Percentiles rank a stretch among this genome's conserved stretches.
phyloP scores from a whole-genome alignment of 2,113 vertebrate genomes.

The Brachionichthys hirsutus region DNA sequence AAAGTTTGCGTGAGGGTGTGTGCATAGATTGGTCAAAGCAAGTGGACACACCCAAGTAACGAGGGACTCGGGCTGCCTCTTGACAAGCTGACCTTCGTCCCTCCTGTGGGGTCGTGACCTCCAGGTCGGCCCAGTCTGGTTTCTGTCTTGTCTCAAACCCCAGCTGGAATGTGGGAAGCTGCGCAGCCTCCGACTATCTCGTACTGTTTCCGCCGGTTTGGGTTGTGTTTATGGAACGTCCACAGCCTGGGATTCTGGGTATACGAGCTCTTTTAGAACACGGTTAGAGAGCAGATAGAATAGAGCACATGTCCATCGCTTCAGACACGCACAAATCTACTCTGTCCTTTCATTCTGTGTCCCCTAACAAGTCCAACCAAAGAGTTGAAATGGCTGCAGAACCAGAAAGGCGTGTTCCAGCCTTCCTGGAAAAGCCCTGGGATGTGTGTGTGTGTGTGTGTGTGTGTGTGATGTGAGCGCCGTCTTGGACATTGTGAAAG shows the following conservation, averaged over 20 bases:
- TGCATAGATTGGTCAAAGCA: too few relatives aligned
- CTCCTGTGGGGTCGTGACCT: constrained; percentile 23
- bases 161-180: constrained; percentile 25
- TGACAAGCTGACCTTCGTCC: constrained; percentile 3
- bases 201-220: constrained; percentile 9
- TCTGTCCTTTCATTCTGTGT: background rate
- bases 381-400: constrained; percentile 55
- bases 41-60: background rate
- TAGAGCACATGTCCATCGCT: background rate
- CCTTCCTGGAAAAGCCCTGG: constrained; percentile 64
- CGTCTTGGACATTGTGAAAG: constrained; percentile 67
- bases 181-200: constrained; percentile 17
- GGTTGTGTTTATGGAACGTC: background rate
- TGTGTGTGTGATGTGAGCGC: constrained; percentile 13
- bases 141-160: constrained; percentile 43
- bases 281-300: too few relatives aligned
- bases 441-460: constrained; percentile 1
- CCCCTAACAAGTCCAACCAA: constrained; percentile 21
- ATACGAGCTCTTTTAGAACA: background rate
- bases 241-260: background rate
- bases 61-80: background rate
- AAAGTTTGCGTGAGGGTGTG: too few relatives aligned
- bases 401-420: constrained; percentile 51
- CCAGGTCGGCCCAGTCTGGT: constrained; percentile 11
- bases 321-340: constrained; percentile 1